A percentile compares a stretch with the other conserved stretches of the same genome.
phyloP scores from a whole-genome alignment of 2,888 invertebrate genomes.

The Heteropelma amictum region DNA sequence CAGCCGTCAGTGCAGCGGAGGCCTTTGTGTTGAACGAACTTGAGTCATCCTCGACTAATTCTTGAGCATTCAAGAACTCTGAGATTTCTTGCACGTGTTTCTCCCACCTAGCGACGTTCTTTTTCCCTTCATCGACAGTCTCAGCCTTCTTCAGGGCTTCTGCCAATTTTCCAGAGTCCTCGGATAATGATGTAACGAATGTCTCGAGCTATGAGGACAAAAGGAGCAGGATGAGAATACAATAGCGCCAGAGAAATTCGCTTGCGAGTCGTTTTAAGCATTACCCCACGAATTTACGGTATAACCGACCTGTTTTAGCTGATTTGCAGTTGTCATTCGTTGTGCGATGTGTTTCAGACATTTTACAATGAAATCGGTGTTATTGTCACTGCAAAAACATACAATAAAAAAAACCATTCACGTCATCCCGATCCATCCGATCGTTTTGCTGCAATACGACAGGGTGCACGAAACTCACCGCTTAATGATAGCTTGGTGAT shows the following conservation, averaged over 20 bases:
- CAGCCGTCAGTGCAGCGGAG: too few species aligned
- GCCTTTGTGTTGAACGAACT: too few species aligned
- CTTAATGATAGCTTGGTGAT: slow-evolving; percentile 25
- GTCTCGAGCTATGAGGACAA: slow-evolving; percentile 12
- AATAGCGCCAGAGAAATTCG: neutral
- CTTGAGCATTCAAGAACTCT: slow-evolving; percentile 7
- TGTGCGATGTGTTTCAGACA: slow-evolving; percentile 42
- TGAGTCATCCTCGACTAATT: too few species aligned
- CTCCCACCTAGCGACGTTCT: slow-evolving; percentile 37
- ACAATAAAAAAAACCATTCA: neutral
- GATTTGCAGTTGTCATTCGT: slow-evolving; percentile 41
- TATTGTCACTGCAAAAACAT: slow-evolving; percentile 17
- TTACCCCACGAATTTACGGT: too few species aligned
- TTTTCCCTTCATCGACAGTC: slow-evolving; percentile 2
- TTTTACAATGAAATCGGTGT: neutral
- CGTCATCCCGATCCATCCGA: neutral
- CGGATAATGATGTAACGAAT: neutral
- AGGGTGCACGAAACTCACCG: slow-evolving; percentile 30
- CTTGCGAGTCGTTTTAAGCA: too few species aligned
- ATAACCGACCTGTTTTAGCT: slow-evolving; percentile 42
- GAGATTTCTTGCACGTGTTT: slow-evolving; percentile 11
- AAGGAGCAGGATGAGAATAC: too few species aligned
- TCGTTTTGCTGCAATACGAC: neutral
- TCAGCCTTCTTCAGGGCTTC: neutral
- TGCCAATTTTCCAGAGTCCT: neutral